Evolutionary conservation across 2,113 vertebrate genomes (phyloP).

Genomic region (Perca fluviatilis): DNA sequence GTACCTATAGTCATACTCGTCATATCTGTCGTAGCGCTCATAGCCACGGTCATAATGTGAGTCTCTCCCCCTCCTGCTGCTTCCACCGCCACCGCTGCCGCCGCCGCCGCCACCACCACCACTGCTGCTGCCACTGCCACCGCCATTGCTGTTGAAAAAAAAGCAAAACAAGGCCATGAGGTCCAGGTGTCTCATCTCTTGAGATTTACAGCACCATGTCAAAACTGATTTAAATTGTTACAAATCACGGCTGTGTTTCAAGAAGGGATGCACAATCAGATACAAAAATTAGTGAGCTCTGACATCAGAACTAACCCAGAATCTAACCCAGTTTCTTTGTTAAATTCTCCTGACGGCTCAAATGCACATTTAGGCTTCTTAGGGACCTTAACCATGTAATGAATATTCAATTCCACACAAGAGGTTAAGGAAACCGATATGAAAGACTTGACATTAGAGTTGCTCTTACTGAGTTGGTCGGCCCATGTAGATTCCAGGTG

Average conservation of each 20-base stretch:
- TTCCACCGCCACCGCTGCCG: constrained; percentile 69
- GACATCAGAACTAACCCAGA: not conserved
- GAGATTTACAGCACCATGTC: not conserved
- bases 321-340: not conserved
- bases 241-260: not conserved
- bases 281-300: not conserved
- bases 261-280: not conserved
- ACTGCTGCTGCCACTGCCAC: constrained; percentile 26
- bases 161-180: not conserved
- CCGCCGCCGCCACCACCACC: constrained; percentile 36
- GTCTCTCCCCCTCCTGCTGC: constrained; percentile 89
- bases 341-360: not conserved
- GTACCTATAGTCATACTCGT: constrained; percentile 93
- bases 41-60: constrained; percentile 83
- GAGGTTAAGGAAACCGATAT: not conserved
- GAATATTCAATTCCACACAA: not conserved
- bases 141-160: constrained; percentile 47
- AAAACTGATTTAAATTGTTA: not conserved
- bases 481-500: constrained; percentile 96
- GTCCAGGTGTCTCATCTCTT: not conserved
- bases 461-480: constrained; percentile 89
- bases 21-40: constrained; percentile 92
- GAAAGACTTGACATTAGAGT: not conserved
- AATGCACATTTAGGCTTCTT: constrained; percentile 7
- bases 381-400: not conserved